Percentiles rank a stretch among this genome's conserved stretches.
Evolutionary conservation across 1,140 invertebrate species (phyloP).

Genomic region (Penaeus indicus): DNA sequence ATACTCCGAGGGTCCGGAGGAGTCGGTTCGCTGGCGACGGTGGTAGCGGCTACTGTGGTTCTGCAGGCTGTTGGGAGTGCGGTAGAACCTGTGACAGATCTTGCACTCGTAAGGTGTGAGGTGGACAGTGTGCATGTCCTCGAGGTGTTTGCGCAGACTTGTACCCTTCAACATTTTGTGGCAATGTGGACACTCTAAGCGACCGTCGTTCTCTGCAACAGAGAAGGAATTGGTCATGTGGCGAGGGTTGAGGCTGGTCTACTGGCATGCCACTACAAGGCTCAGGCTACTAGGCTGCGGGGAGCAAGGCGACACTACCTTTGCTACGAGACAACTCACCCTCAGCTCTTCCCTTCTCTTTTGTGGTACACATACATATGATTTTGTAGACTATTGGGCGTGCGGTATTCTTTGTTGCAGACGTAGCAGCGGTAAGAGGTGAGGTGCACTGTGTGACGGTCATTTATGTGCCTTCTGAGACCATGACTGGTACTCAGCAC

Average conservation of each 20-base stretch:
- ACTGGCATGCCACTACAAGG: conserved; percentile 50
- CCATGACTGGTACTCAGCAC: conserved; percentile 92
- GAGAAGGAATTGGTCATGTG: conserved; percentile 61
- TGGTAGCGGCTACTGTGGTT: conserved; percentile 74
- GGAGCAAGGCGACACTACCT: conserved; percentile 45
- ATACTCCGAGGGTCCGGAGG: background rate
- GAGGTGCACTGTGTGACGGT: conserved; percentile 90
- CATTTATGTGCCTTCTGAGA: conserved; percentile 90
- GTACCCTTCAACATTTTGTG: conserved; percentile 87
- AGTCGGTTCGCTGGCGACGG: conserved; percentile 66
- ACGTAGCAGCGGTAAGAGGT: conserved; percentile 92
- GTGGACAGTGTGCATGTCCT: conserved; percentile 90
- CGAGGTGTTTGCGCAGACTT: conserved; percentile 77
- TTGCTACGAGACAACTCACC: conserved; percentile 48
- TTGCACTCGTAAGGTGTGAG: conserved; percentile 85
- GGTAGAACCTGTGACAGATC: conserved; percentile 86
- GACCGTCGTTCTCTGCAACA: conserved; percentile 64
- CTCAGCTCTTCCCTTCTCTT: conserved; percentile 61
- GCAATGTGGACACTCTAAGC: conserved; percentile 74
- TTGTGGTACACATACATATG: conserved; percentile 94
- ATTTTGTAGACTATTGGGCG: conserved; percentile 91
- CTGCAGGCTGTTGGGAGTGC: conserved; percentile 73
- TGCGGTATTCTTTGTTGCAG: conserved; percentile 92
- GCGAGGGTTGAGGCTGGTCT: conserved; percentile 46
- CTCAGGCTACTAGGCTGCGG: conserved; percentile 44